These are phyloP conservation scores for Colaptes auratus DNA, from an alignment of 2,113 vertebrate species.

Conservation along the genomic window DNA sequence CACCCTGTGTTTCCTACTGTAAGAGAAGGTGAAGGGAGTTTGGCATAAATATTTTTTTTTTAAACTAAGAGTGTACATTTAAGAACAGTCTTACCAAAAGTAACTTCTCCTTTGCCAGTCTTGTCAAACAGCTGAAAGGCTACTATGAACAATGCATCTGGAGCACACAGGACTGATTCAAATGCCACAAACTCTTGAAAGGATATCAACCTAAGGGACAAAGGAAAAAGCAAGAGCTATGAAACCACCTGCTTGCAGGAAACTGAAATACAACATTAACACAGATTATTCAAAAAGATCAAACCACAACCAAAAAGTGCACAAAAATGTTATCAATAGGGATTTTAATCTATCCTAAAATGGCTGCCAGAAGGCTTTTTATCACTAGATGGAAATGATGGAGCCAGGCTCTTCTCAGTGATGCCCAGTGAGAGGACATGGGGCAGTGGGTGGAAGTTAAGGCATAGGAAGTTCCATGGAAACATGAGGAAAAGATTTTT, in stretches of 20 bases:
- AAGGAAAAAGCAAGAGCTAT: slow-evolving; percentile 34
- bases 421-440: too few relatives aligned
- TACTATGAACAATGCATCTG: slow-evolving; percentile 87
- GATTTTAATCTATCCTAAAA: slow-evolving; percentile 9
- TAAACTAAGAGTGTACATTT: background rate
- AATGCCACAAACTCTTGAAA: slow-evolving; percentile 91
- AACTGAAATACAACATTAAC: background rate
- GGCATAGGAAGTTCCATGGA: too few relatives aligned
- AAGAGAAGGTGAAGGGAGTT: background rate
- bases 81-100: slow-evolving; percentile 82
- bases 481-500: too few relatives aligned
- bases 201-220: slow-evolving; percentile 84
- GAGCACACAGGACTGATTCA: slow-evolving; percentile 87
- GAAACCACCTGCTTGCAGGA: slow-evolving; percentile 7
- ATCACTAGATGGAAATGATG: background rate
- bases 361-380: background rate
- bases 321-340: background rate
- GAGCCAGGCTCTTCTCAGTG: too few relatives aligned
- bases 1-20: background rate
- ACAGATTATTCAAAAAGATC: background rate
- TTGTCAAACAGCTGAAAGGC: slow-evolving; percentile 92
- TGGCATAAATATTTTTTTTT: background rate
- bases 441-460: too few relatives aligned
- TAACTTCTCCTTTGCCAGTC: slow-evolving; percentile 85
- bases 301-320: background rate